These are phyloP conservation scores for Rotaria magnacalcarata DNA, from an alignment of 2,888 invertebrate species.

Conservation along the genomic window DNA sequence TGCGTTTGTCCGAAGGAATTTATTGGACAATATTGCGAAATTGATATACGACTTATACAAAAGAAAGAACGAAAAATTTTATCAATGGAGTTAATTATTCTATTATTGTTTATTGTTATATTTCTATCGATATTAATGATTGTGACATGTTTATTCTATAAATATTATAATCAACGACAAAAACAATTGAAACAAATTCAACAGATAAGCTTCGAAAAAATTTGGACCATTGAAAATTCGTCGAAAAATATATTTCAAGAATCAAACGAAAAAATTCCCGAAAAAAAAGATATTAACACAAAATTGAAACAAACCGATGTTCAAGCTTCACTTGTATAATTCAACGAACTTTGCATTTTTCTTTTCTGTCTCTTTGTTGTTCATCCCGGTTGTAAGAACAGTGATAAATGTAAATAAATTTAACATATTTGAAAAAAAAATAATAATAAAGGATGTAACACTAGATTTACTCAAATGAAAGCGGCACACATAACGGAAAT, in stretches of 20 bases:
- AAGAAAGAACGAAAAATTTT: neutral
- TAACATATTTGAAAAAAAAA: neutral
- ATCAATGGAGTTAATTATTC: neutral
- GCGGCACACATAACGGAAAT: neutral
- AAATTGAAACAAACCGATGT: neutral
- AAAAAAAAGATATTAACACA: neutral
- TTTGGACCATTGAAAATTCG: neutral
- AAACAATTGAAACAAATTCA: neutral
- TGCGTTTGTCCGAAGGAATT: neutral
- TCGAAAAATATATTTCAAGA: neutral
- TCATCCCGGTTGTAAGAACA: slow-evolving; percentile 18
- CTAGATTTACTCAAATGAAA: neutral
- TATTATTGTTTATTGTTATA: neutral
- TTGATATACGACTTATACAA: slow-evolving; percentile 8
- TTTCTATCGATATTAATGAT: neutral
- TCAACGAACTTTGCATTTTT: neutral
- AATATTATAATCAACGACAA: neutral
- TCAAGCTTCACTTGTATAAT: slow-evolving; percentile 12
- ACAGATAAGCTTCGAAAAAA: neutral
- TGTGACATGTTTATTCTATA: neutral
- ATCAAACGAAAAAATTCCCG: neutral
- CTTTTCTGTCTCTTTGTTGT: neutral
- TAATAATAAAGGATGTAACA: neutral
- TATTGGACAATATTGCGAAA: slow-evolving; percentile 31
- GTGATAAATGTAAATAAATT: slow-evolving; percentile 18